Conservation (phyloP, 2,888 invertebrate species). For the Teleiodes luculella region DNA sequence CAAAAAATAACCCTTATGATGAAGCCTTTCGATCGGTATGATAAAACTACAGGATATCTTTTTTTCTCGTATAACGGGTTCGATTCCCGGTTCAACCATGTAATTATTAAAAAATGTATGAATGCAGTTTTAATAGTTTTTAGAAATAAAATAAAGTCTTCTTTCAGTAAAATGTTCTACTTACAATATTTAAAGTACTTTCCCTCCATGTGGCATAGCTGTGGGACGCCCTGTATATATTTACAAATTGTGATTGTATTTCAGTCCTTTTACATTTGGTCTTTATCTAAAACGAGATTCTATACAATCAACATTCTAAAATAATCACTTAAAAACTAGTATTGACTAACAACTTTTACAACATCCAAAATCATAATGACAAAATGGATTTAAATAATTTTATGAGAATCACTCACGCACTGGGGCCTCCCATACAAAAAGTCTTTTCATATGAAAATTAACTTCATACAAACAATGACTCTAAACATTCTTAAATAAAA, state of each 20-base stretch:
- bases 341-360: not conserved
- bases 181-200: no score
- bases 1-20: no score
- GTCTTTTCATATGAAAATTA: not conserved
- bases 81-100: no score
- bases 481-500: no score
- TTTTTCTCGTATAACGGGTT: no score
- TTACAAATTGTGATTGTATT: not conserved
- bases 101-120: no score
- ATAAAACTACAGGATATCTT: no score
- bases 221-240: not conserved
- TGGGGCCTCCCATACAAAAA: constrained; percentile 2
- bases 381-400: constrained; percentile 5
- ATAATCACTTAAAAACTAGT: not conserved
- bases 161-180: no score
- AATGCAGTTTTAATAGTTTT: no score
- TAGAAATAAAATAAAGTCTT: no score
- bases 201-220: no score
- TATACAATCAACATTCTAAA: not conserved
- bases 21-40: no score
- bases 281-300: not conserved
- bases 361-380: not conserved
- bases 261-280: constrained; percentile 5
- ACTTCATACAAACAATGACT: not conserved
- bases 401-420: not conserved